phyloP scores from a whole-genome alignment of 2,797 vertebrate genomes.

The Nyctibius grandis region DNA sequence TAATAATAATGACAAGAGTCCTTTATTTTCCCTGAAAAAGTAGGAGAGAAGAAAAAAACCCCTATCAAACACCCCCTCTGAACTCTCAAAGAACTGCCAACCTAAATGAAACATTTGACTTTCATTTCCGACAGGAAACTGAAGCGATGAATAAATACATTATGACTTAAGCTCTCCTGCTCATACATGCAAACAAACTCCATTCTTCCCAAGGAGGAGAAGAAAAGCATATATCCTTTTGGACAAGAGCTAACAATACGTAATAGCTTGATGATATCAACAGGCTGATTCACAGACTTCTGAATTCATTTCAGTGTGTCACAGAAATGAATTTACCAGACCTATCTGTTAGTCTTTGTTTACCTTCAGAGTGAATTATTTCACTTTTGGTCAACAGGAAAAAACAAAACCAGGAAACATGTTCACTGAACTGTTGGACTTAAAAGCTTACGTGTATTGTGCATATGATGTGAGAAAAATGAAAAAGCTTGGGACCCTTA shows the following conservation, averaged over 20 bases:
- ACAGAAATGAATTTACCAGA: constrained; percentile 61
- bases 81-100: constrained; percentile 27
- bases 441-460: not conserved
- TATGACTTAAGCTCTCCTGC: constrained; percentile 4
- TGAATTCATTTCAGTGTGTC: constrained; percentile 49
- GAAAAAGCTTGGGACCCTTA: not conserved
- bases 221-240: constrained; percentile 49
- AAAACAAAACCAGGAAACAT: constrained; percentile 58
- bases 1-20: not conserved
- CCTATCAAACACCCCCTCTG: not conserved
- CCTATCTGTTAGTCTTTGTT: constrained; percentile 43
- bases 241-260: constrained; percentile 44
- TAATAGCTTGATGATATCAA: constrained; percentile 50
- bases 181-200: constrained; percentile 19
- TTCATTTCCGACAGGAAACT: constrained; percentile 47
- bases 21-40: not conserved
- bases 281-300: constrained; percentile 46
- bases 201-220: constrained; percentile 33
- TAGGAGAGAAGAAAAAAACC: rapidly evolving
- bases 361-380: constrained; percentile 49
- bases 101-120: constrained; percentile 34
- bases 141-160: not conserved
- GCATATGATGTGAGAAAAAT: not conserved
- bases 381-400: constrained; percentile 50
- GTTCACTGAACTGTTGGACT: not conserved